Conservation (phyloP, 2,113 vertebrate species). For the Pelusios castaneus region DNA sequence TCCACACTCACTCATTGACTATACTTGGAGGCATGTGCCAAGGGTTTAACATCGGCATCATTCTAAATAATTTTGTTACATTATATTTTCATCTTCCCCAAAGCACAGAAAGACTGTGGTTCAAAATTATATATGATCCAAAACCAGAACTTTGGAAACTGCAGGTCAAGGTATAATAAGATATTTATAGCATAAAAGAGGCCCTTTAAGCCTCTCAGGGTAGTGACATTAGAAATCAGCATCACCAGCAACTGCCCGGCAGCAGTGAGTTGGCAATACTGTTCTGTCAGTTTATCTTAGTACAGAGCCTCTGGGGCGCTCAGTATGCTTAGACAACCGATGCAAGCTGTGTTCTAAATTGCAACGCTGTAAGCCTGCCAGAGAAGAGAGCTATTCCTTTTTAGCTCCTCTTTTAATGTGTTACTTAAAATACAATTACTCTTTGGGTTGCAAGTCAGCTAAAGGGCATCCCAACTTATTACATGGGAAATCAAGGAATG, state of each 20-base stretch:
- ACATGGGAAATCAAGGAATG: background rate
- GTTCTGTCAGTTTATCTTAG: background rate
- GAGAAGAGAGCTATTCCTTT: background rate
- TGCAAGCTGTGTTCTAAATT: slow-evolving; percentile 2
- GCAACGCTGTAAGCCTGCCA: background rate
- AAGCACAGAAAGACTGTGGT: background rate
- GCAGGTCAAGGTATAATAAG: background rate
- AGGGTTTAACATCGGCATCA: background rate
- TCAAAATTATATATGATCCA: background rate
- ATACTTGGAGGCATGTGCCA: background rate
- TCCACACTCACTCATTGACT: background rate
- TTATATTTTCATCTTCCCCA: background rate
- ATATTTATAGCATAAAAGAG: background rate
- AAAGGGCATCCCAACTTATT: background rate
- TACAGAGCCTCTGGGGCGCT: background rate
- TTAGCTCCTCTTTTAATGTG: background rate
- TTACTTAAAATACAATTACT: slow-evolving; percentile 9
- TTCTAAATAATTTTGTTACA: background rate
- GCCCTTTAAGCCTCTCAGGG: background rate
- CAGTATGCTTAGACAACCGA: background rate
- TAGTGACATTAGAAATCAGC: slow-evolving; percentile 1
- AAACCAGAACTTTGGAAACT: background rate
- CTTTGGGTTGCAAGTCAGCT: background rate
- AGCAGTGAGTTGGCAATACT: background rate
- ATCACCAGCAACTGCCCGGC: background rate